Conservation (phyloP, 2,888 invertebrate species). For the Eilema caniola region DNA sequence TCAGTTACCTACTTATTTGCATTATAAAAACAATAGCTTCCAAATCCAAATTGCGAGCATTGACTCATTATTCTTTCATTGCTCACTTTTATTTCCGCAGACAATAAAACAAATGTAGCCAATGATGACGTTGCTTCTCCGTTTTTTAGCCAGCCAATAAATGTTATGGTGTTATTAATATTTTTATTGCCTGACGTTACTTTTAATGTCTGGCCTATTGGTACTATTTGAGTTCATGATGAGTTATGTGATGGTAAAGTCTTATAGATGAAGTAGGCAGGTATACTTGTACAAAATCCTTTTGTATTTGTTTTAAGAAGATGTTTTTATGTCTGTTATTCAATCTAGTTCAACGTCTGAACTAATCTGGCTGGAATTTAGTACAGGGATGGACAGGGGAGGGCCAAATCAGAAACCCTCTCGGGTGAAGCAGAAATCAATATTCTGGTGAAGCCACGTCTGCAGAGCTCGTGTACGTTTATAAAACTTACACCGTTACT, state of each 20-base stretch:
- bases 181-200: constrained; percentile 42
- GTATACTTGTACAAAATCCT: background rate
- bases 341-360: no score
- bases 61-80: background rate
- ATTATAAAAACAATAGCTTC: background rate
- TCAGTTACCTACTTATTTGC: no score
- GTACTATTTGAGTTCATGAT: constrained; percentile 15
- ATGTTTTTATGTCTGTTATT: no score
- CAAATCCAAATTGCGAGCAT: background rate
- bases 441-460: background rate
- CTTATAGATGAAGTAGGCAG: background rate
- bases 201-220: constrained; percentile 24
- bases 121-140: constrained; percentile 24
- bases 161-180: constrained; percentile 49
- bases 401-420: background rate
- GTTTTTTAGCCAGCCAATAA: constrained; percentile 43
- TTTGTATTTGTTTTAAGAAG: no score
- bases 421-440: background rate
- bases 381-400: no score
- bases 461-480: no score
- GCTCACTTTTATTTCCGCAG: background rate
- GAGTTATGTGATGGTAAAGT: background rate
- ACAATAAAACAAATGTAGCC: constrained; percentile 27
- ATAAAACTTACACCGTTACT: background rate
- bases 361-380: no score